Base-by-base conservation (phyloP, 2,113 vertebrate genomes). In the Microtus richardsoni region DNA sequence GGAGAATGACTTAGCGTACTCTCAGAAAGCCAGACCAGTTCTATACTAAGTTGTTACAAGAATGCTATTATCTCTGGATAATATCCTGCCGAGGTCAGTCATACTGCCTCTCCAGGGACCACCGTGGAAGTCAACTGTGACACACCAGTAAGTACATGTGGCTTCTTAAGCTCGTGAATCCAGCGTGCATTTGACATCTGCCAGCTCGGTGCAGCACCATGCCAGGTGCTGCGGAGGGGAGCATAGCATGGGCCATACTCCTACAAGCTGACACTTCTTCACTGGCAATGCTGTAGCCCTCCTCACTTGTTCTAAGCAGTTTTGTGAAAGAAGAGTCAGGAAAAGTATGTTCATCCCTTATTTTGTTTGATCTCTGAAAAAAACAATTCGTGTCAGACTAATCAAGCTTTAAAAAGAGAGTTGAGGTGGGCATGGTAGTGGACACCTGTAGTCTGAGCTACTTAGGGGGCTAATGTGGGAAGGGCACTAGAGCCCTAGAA, bases 301-400 rank as follows among this genome's bases (percentile, higher is more conserved):
- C 71, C 3, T 68, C 26, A 74, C 66, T 62, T 88, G 68, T 73
- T 94, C 68, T 47, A 64, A 74, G 68, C n/a, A 94, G 44, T 70
- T 89, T 71, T 80, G 80, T n/a, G 62, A 86, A 78, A 58, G 7
- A 84, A 52, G 52, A 85, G 28, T 39, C 70, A 86, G 36, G 41
- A 36, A 91, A 88, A 89, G 14, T 36, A 36, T 24, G 21, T 78
- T 26, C 36, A 62, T 49, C 47, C 49, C 24, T 78, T 62, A 75
- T 49, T 95, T 74, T 95, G 78, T 12, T 68, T 86, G 33, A 86
- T 66, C 91, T 79, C 41, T 41, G 54, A 2, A 6, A 36, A 39
- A 52, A 71, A 41, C 52, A 73, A 86, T 80, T n/a, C 44, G 30
- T 75, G 10, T 74, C 60, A 91, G 79, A 82, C 68, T 19, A 7